phyloP scores from a whole-genome alignment of 1,140 invertebrate species.

The Trichogramma pretiosum region DNA sequence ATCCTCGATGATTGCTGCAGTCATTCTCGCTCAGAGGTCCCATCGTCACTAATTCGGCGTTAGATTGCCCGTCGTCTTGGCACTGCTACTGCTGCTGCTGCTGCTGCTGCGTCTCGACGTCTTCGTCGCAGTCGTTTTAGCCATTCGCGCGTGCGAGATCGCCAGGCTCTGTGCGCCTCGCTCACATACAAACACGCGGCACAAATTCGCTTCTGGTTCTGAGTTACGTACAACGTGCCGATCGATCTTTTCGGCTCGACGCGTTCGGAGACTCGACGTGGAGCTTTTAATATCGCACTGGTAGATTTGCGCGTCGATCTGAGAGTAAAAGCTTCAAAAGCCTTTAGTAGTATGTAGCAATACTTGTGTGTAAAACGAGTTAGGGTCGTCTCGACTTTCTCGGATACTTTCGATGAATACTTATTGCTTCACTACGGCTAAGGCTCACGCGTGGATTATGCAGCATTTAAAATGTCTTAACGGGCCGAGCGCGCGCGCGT shows the following conservation, averaged over 20 bases:
- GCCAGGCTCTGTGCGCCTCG: not conserved
- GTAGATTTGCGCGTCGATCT: too few relatives aligned
- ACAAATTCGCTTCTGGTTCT: too few relatives aligned
- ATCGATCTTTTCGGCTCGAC: too few relatives aligned
- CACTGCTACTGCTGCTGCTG: not conserved
- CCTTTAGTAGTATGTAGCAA: too few relatives aligned
- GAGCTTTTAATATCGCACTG: too few relatives aligned
- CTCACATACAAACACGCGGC: not conserved
- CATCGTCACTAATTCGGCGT: slow-evolving; percentile 38
- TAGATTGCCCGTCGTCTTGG: slow-evolving; percentile 25
- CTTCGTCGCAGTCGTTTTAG: slow-evolving; percentile 22
- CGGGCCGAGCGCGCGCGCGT: not conserved
- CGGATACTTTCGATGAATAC: slow-evolving; percentile 37
- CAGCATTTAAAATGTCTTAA: slow-evolving; percentile 38
- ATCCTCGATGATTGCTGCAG: slow-evolving; percentile 32
- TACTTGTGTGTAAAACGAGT: too few relatives aligned
- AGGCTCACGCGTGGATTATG: slow-evolving; percentile 27
- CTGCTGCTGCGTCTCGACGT: slow-evolving; percentile 18
- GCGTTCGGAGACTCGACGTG: too few relatives aligned
- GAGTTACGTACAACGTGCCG: too few relatives aligned
- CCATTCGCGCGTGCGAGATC: slow-evolving; percentile 22
- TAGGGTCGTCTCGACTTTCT: slow-evolving; percentile 41
- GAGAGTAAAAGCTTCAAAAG: too few relatives aligned
- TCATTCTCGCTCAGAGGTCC: slow-evolving; percentile 44
- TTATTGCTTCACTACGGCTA: slow-evolving; percentile 40